Base-by-base conservation (phyloP, 2,113 vertebrate genomes). In the Cebidichthys violaceus region DNA sequence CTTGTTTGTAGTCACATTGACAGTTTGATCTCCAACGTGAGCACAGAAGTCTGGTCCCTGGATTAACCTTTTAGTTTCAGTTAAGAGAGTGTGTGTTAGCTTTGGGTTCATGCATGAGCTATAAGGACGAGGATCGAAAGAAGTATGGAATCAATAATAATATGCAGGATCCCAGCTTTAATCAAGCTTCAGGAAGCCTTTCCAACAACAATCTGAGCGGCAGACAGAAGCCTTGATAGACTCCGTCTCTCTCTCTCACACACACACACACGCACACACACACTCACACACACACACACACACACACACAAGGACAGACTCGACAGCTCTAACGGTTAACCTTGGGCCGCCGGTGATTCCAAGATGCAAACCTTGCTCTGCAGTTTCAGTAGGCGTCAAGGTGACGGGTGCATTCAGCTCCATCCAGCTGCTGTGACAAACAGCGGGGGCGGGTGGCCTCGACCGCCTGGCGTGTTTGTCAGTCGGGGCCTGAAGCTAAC, bases 371-470 rank as follows among this genome's bases (percentile, higher is more conserved):
- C 86, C 79, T 65, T 70, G 39, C 54, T 18, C 24, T 10, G 69
- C 76, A 54, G 78, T 43, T 70, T 75, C 73, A 22, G 14, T 41
- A 18, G 85, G 70, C 72, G 45, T 81, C 78, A 89, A 92, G 86
- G 89, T 86, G 77, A 88, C 45, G 24, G 54, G 18, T 66, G 22
- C 77, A 83, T 88, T 88, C 83, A 88, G 66, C 14, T 29, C 55
- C 68, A 55, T 79, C 65, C 82, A 70, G 81, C 73, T 72, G 83
- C 81, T 85, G 47, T 59, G 24, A 86, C 64, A 70, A 86, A 88
- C 62, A 75, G 6, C 0, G 0, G 55, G 52, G 70, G 18, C 0
- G 17, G 61, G n/a, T 13, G 76, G 77, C 90, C 89, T 88, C 75
- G 75, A 60, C 65, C 14, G 10, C 15, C 52, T 72, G 71, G 37